Evolutionary conservation across 2,888 invertebrate species (phyloP).

Genomic region (Argyresthia albistria): DNA sequence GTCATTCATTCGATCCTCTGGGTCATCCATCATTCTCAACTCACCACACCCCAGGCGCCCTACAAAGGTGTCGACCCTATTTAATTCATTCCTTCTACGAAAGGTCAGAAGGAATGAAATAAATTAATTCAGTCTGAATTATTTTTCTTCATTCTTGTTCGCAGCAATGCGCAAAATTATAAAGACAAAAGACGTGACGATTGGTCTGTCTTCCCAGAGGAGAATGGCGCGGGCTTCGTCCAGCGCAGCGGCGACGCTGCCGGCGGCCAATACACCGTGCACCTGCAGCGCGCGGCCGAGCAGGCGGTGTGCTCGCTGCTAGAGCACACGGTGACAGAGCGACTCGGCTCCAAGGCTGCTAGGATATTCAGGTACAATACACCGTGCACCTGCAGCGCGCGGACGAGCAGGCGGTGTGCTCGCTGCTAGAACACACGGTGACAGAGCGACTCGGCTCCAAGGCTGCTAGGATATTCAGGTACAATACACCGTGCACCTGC

Average conservation of each 20-base stretch:
- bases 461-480: conserved; percentile 88
- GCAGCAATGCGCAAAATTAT: too few relatives aligned
- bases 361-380: conserved; percentile 88
- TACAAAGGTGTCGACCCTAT: too few relatives aligned
- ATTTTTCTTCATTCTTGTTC: too few relatives aligned
- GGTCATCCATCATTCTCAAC: too few relatives aligned
- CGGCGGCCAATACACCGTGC: conserved; percentile 86
- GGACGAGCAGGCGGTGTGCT: conserved; percentile 79
- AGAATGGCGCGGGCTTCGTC: conserved; percentile 84
- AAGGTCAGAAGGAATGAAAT: too few relatives aligned
- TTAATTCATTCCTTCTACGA: too few relatives aligned
- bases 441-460: conserved; percentile 89
- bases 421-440: conserved; percentile 84
- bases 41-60: too few relatives aligned
- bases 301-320: conserved; percentile 81
- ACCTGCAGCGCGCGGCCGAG: conserved; percentile 78
- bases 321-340: conserved; percentile 87
- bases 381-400: conserved; percentile 81
- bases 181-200: too few relatives aligned
- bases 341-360: conserved; percentile 88
- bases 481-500: conserved; percentile 72
- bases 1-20: too few relatives aligned
- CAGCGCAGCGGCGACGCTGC: conserved; percentile 84
- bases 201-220: conserved; percentile 63
- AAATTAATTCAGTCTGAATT: too few relatives aligned